Conservation (phyloP, 2,797 vertebrate genomes). For the Notoglanidium macrostoma region DNA sequence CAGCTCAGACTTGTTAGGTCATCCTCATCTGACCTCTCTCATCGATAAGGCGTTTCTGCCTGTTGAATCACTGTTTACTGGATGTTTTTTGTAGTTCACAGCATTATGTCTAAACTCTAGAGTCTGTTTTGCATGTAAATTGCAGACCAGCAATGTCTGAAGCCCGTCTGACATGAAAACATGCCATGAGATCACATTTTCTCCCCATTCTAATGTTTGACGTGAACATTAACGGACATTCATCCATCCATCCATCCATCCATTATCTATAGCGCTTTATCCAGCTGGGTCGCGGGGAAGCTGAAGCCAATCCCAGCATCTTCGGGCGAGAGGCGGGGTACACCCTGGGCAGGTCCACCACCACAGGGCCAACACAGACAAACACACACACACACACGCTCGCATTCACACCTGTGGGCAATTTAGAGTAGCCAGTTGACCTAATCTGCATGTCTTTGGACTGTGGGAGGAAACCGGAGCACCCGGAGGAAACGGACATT, state of each 20-base stretch:
- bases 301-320: too few species aligned
- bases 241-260: background rate
- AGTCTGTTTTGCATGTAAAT: background rate
- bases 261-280: too few species aligned
- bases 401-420: too few species aligned
- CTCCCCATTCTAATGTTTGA: background rate
- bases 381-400: too few species aligned
- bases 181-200: background rate
- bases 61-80: background rate
- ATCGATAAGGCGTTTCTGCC: background rate
- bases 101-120: background rate
- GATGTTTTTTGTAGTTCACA: background rate
- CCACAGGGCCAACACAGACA: too few species aligned
- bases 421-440: too few species aligned
- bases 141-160: background rate
- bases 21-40: background rate
- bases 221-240: background rate
- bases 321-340: too few species aligned
- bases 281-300: too few species aligned
- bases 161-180: background rate
- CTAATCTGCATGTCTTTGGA: too few species aligned
- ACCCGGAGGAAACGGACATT: too few species aligned
- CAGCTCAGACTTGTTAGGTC: background rate
- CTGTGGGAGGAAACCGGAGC: too few species aligned
- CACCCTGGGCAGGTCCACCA: too few species aligned